Evolutionary conservation across 2,888 invertebrate species (phyloP), one percentile per base, ranked within the genome.

Genomic region (Exocentrus adspersus): DNA sequence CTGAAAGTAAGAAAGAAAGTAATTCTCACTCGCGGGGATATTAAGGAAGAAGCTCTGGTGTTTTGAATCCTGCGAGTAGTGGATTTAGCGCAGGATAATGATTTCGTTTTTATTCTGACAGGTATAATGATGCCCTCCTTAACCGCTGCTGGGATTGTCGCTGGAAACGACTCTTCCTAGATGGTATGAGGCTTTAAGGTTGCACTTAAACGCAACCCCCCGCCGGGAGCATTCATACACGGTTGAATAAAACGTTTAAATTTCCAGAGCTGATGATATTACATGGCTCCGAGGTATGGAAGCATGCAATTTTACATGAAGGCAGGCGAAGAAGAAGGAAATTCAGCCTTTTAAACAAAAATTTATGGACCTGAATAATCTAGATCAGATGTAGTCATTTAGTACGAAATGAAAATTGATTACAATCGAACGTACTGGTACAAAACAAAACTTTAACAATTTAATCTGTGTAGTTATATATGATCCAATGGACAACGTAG

Each of bases 51-150:
- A 21, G 30, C 61, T 48, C 54, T 37, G 54, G 54, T 54, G 61
- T 54, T 61, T 61, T 32, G 45, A 43, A 41, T 54, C 54, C 54
- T 37, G 21, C 24, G 51, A 53, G 51, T 30, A 56, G 43, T 10
- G n/a, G 42, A 48, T 57, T 37, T 48, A 48, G 21, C 17, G 46
- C 42, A 14, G 24, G 62, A 62, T 62, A 62, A 62, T 62, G 62
- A 62, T 62, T 30, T n/a, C 62, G 56, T 53, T 62, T 62, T 50
- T 62, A 53, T 61, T 54, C 45, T 45, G 45, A 59, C 57, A 57
- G 57, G 57, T 57, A 57, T 57, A 54, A 54, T 43, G 54, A 54
- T 46, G 46, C 45, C 12, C 46, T 57, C 16, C 57, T 57, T 32
- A 46, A 32, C 46, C 46, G 46, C n/a, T n/a, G 17, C n/a, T n/a